Conservation (phyloP, 2,113 vertebrate species). For the Siphamia tubifer region DNA sequence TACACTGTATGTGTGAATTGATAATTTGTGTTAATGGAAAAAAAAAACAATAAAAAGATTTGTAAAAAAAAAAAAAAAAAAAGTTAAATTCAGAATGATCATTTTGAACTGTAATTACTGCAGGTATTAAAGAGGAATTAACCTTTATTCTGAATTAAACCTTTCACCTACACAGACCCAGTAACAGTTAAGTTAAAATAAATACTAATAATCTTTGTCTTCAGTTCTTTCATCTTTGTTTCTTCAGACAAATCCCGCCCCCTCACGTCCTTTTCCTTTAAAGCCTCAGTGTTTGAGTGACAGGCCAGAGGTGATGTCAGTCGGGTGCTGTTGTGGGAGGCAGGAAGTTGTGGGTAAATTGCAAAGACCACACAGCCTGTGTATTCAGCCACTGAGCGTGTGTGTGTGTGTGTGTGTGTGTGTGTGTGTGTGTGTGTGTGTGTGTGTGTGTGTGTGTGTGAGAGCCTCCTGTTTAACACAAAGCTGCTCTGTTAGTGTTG, state of each 20-base stretch:
- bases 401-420: neutral
- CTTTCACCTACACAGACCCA: too few relatives aligned
- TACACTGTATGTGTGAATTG: too few relatives aligned
- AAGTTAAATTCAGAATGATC: too few relatives aligned
- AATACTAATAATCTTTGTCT: too few relatives aligned
- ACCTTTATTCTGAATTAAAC: too few relatives aligned
- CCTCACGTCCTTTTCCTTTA: neutral
- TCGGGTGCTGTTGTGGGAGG: neutral
- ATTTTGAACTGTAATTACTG: too few relatives aligned
- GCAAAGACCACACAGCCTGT: slow-evolving; percentile 33
- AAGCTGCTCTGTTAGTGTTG: slow-evolving; percentile 47
- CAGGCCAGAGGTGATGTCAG: neutral
- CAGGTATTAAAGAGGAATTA: too few relatives aligned
- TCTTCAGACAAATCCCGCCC: neutral
- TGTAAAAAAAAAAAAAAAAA: too few relatives aligned
- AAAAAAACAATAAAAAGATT: too few relatives aligned
- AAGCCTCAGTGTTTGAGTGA: neutral
- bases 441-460: neutral
- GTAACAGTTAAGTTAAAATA: too few relatives aligned
- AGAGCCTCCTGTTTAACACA: slow-evolving; percentile 32
- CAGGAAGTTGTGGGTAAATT: neutral
- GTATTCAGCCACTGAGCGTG: neutral
- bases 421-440: neutral
- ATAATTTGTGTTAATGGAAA: too few relatives aligned
- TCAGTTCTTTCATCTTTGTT: too few relatives aligned